Percentiles rank a stretch among this genome's conserved stretches.
Conservation (phyloP, 1,140 invertebrate genomes). For the Cyclargus thomasi region DNA sequence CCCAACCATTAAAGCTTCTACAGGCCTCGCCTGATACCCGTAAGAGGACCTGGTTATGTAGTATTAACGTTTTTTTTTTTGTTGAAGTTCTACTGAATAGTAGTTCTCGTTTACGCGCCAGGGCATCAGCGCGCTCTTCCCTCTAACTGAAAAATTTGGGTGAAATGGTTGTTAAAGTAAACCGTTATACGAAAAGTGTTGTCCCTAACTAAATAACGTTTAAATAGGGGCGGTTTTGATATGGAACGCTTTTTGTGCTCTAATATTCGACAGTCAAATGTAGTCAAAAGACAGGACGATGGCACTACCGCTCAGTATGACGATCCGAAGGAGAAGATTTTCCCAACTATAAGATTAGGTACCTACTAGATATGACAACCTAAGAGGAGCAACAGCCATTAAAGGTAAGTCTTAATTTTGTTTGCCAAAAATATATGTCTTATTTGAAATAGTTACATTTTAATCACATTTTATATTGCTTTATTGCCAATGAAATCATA, state of each 20-base stretch:
- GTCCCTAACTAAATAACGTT: too few species aligned
- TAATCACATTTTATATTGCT: slow-evolving; percentile 15
- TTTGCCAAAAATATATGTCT: slow-evolving; percentile 13
- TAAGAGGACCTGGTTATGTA: too few species aligned
- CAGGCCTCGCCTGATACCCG: too few species aligned
- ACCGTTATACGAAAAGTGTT: too few species aligned
- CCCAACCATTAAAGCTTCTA: too few species aligned
- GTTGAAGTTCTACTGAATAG: too few species aligned
- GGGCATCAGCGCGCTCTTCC: too few species aligned
- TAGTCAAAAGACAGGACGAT: neutral
- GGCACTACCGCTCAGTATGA: neutral
- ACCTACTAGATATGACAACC: neutral
- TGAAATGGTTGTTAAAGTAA: too few species aligned
- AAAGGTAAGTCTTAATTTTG: slow-evolving; percentile 3
- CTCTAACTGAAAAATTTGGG: too few species aligned
- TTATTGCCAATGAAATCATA: slow-evolving; percentile 4
- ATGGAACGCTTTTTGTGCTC: neutral
- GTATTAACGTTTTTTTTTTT: too few species aligned
- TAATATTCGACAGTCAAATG: neutral
- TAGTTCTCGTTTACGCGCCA: too few species aligned
- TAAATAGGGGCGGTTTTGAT: too few species aligned
- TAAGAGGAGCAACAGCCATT: neutral
- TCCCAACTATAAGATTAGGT: neutral
- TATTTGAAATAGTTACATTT: slow-evolving; percentile 10
- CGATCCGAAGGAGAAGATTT: neutral